A percentile compares a stretch with the other conserved stretches of the same genome.
Conservation (phyloP, 1,140 invertebrate species). For the Aphidius gifuensis region DNA sequence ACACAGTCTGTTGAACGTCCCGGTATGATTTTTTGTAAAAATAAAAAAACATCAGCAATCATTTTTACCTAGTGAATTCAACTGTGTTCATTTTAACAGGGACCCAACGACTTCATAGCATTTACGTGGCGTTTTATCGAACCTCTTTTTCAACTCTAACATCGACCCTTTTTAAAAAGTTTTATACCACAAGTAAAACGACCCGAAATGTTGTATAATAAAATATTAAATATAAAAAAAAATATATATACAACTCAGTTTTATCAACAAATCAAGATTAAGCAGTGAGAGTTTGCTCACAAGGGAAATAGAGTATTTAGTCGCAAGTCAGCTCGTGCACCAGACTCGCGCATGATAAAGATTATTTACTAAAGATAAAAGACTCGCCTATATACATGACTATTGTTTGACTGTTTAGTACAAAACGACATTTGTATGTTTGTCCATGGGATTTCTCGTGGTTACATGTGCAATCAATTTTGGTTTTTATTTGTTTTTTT, state of each 20-base stretch:
- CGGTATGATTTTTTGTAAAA: too few relatives aligned
- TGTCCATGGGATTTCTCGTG: conserved; percentile 36
- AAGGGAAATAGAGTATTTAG: conserved; percentile 20
- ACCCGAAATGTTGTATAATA: background rate
- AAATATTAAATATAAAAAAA: background rate
- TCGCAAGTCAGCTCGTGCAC: conserved; percentile 19
- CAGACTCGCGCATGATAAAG: conserved; percentile 36
- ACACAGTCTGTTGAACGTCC: too few relatives aligned
- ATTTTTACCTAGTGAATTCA: too few relatives aligned
- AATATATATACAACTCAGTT: background rate
- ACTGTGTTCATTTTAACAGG: too few relatives aligned
- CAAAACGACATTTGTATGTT: conserved; percentile 28
- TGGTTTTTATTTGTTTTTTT: background rate
- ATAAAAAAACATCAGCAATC: too few relatives aligned
- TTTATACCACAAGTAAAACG: too few relatives aligned
- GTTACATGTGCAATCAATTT: conserved; percentile 5
- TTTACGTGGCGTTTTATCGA: too few relatives aligned
- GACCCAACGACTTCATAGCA: background rate
- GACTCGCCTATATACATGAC: conserved; percentile 1
- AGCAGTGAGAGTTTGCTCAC: conserved; percentile 28
- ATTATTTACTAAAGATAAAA: conserved; percentile 42
- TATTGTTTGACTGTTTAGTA: conserved; percentile 31
- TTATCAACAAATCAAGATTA: conserved; percentile 39
- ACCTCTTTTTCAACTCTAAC: too few relatives aligned
- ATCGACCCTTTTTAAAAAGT: too few relatives aligned